Percentiles rank a stretch among this genome's conserved stretches.
Conservation (phyloP, 1,140 invertebrate genomes). For the Elysia chlorotica region DNA sequence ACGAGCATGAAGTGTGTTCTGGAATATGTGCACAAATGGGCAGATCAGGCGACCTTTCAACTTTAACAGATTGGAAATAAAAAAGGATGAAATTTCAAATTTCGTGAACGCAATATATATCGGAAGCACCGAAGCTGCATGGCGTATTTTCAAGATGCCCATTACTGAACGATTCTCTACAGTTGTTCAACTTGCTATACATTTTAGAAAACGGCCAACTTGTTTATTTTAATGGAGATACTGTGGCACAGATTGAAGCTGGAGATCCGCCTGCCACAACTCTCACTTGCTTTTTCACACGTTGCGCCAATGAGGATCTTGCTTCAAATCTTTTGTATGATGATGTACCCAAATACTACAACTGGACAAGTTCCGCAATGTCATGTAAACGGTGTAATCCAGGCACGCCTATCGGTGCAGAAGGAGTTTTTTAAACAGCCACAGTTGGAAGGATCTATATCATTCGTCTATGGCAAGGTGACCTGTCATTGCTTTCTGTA, state of each 20-base stretch:
- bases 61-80: conserved; percentile 18
- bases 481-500: background rate
- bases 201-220: background rate
- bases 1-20: conserved; percentile 32
- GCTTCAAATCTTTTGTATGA: background rate
- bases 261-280: background rate
- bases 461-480: background rate
- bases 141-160: conserved; percentile 40
- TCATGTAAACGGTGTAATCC: background rate
- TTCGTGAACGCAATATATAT: conserved; percentile 36
- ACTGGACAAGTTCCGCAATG: background rate
- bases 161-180: conserved; percentile 60
- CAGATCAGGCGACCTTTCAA: conserved; percentile 23
- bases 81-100: conserved; percentile 20
- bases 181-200: background rate
- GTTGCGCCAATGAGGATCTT: background rate
- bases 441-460: background rate
- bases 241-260: background rate
- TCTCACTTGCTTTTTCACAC: background rate
- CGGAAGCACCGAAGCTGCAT: conserved; percentile 43
- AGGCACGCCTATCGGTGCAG: background rate
- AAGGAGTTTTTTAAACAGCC: background rate
- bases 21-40: conserved; percentile 31
- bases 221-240: background rate
- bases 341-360: background rate